A percentile compares a stretch with the other conserved stretches of the same genome.
phyloP scores from a whole-genome alignment of 1,140 invertebrate genomes.

The Calosoma granatense region DNA sequence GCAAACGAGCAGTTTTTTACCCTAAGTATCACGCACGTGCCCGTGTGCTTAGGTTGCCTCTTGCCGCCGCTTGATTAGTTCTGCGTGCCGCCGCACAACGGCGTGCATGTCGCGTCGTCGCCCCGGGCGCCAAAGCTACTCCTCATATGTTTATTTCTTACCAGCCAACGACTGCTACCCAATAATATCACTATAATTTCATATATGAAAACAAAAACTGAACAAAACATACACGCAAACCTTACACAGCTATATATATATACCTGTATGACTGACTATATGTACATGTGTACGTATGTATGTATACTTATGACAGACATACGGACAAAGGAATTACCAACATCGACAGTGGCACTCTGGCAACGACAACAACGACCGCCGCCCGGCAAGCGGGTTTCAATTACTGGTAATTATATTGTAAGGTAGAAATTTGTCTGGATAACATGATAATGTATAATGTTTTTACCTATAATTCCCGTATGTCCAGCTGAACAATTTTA shows the following conservation, averaged over 20 bases:
- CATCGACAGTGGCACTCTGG: too few relatives aligned
- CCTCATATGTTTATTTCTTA: background rate
- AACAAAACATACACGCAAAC: background rate
- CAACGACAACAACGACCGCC: too few relatives aligned
- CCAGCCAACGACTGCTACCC: background rate
- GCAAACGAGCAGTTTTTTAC: background rate
- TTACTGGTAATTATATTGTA: background rate
- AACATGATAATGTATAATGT: background rate
- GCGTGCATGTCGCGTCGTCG: background rate
- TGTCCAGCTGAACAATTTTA: too few relatives aligned
- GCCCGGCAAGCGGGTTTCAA: background rate
- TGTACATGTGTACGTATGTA: background rate
- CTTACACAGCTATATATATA: background rate
- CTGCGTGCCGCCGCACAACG: background rate
- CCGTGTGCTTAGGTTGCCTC: background rate
- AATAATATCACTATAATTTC: conserved; percentile 1
- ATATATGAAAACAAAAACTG: background rate
- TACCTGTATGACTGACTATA: background rate
- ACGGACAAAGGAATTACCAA: background rate
- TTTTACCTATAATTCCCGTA: too few relatives aligned
- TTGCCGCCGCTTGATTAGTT: background rate
- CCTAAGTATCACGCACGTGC: background rate
- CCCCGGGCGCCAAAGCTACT: background rate
- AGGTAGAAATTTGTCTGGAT: background rate
- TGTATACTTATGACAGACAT: background rate